Evolutionary conservation across 2,888 invertebrate genomes (phyloP), one percentile per base, ranked within the genome.

Genomic region (Eupithecia dodoneata): DNA sequence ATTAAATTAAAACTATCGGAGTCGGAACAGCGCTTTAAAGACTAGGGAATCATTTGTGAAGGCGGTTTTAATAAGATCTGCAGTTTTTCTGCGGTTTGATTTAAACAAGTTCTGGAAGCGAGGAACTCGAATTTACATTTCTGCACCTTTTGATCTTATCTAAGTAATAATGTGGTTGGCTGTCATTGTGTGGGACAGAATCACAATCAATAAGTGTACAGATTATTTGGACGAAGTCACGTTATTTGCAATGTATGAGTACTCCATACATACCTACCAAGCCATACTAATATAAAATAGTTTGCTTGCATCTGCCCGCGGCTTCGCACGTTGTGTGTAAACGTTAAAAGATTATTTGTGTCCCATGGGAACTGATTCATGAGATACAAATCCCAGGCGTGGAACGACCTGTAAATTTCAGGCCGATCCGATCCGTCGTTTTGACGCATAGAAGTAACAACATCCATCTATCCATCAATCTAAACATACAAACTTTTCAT

Each of bases 1-100:
- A 71, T 77, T 70, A 73, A 70, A 75, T 77, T 73, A 73, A 72
- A 74, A 74, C 41, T 59, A 70, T 13, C 49, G 42, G 66, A 42
- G 3, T 66, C 7, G 18, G 18, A 59, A 59, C 9, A 18, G 59
- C 18, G 30, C 10, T 12, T 18, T 12, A 63, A 30, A 63, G 10
- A 30, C 7, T 42, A 3, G 42, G 41, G 41, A 65, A 41, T 65
- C 13, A 42, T 66, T 66, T 66, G 66, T 15, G 42, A 66, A 66
- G 10, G 1, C 13, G 3, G 42, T 66, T 66, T 66, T 42, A 10
- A 66, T 15, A 66, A 41, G 66, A 41, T 42, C 66, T 66, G 66
- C 13, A 42, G 41, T 12, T 15, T 42, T 42, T 66, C 42, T 15
- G 66, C 7, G 15, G 66, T 66, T 66, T 3, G 4, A 30, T 63